Evolutionary conservation across 1,140 invertebrate genomes (phyloP).

Genomic region (Bombus ignitus): DNA sequence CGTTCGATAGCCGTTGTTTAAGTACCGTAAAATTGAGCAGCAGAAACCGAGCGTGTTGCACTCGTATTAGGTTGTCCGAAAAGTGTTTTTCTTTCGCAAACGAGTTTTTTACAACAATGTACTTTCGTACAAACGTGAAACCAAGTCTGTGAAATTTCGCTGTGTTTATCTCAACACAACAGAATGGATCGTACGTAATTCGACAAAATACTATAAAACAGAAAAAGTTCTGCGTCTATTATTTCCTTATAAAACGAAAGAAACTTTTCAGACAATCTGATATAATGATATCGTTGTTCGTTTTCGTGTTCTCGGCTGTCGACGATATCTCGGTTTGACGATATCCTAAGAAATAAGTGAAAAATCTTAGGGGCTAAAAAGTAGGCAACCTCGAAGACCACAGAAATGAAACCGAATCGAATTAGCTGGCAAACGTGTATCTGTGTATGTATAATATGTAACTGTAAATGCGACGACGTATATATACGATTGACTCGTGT

Average conservation of each 20-base stretch:
- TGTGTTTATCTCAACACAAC: no score
- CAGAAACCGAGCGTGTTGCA: background rate
- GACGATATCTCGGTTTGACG: background rate
- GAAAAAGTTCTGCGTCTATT: no score
- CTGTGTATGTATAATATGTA: background rate
- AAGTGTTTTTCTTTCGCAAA: no score
- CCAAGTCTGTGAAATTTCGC: no score
- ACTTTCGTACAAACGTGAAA: no score
- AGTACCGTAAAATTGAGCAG: background rate
- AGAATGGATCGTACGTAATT: no score
- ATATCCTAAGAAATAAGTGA: background rate
- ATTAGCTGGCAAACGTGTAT: background rate
- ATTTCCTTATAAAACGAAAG: no score
- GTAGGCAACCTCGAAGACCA: background rate
- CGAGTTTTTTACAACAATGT: no score
- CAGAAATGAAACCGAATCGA: constrained; percentile 16
- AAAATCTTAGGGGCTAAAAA: background rate
- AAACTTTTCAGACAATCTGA: no score
- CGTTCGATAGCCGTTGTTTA: background rate
- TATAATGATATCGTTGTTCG: background rate
- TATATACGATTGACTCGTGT: constrained; percentile 45
- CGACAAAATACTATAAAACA: no score
- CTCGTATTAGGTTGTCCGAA: no score
- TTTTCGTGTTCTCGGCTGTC: no score
- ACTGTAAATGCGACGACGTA: constrained; percentile 28